Percentiles rank a stretch among this genome's conserved stretches.
Evolutionary conservation across 2,113 vertebrate genomes (phyloP).

Genomic region (Ceratotherium simum): DNA sequence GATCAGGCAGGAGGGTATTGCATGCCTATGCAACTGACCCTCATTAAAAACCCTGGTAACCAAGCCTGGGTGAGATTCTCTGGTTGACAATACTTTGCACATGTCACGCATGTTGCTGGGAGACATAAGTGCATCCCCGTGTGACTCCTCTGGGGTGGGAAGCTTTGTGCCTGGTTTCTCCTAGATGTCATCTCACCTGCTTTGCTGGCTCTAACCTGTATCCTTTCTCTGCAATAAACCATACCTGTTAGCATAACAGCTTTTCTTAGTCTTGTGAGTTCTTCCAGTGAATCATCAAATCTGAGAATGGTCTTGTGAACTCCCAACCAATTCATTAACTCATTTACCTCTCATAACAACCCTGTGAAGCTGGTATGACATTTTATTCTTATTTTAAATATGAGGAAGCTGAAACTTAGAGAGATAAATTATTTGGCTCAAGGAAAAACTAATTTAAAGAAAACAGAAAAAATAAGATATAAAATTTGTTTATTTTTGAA

Average conservation of each 20-base stretch:
- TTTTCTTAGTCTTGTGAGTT: too few relatives aligned
- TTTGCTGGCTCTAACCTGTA: neutral
- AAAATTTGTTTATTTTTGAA: neutral
- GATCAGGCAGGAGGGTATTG: neutral
- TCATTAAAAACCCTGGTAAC: neutral
- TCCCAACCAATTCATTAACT: too few relatives aligned
- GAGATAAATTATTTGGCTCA: neutral
- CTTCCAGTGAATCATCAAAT: too few relatives aligned
- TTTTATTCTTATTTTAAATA: too few relatives aligned
- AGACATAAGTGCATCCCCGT: accelerated
- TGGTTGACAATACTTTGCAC: neutral
- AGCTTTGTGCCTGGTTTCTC: neutral
- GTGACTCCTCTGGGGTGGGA: neutral
- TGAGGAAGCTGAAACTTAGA: too few relatives aligned
- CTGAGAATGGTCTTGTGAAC: too few relatives aligned
- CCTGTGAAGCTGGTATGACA: too few relatives aligned
- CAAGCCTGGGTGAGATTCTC: neutral
- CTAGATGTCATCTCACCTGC: neutral
- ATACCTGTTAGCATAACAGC: too few relatives aligned
- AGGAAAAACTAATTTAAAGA: neutral
- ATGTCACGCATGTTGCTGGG: neutral
- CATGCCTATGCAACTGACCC: neutral
- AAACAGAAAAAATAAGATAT: neutral
- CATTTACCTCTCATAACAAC: too few relatives aligned
- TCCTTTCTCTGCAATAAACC: neutral